Evolutionary conservation across 2,888 invertebrate species (phyloP), one percentile per base, ranked within the genome.

Genomic region (Aradus depressus): DNA sequence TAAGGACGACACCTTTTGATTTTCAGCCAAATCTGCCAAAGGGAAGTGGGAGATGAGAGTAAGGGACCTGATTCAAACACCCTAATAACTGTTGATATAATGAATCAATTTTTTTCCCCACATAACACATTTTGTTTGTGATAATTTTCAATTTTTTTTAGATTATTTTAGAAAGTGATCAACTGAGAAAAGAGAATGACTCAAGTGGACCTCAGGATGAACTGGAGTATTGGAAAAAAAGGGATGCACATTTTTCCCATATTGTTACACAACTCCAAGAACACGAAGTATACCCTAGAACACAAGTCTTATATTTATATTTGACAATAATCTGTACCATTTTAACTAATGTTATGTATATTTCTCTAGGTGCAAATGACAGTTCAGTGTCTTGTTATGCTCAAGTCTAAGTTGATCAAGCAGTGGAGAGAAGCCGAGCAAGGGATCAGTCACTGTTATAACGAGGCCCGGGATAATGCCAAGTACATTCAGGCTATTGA

Each of bases 401-500:
- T 84, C 0, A 79, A 81, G 51, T 87, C 88, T 0, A 84, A 84
- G 64, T 71, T 84, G n/a, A 73, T 89, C 53, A 83, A 81, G 56
- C 72, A 79, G 3, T 91, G 91, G 91, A 77, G 78, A 16, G 84
- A 85, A 39, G 81, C 86, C 0, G 93, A 93, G 65, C 80, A 84
- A 53, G 88, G 90, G 65, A 89, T 95, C 23, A 92, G 88, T 0
- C 90, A 89, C 65, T 92, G 92, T 64, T 92, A 90, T 66, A 93
- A 92, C 64, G 95, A 96, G 66, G 92, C 95, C 0, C 85, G 88
- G 60, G 95, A 95, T 66, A 96, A 93, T 64, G 91, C 93, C 0
- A 93, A 92, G 65, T 95, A 90, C 62, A 88, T 95, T 52, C 86
- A 87, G 65, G 87, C 91, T 0, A 79, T 95, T 75, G 95, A 95